Conservation (phyloP, 1,140 invertebrate genomes). For the Melanaphis sacchari region DNA sequence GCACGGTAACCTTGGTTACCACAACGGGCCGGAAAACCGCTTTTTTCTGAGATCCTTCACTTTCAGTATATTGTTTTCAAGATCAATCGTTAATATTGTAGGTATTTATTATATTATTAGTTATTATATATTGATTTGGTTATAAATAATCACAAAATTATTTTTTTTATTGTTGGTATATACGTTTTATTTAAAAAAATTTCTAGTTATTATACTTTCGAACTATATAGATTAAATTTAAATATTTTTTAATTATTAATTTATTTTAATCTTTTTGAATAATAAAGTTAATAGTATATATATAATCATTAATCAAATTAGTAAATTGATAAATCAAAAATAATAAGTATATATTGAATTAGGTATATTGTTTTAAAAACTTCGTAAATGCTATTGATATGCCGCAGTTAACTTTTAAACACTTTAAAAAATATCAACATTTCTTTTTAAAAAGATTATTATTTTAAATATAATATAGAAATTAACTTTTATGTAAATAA, state of each 20-base stretch:
- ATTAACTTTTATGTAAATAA: not conserved
- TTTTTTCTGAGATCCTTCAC: not conserved
- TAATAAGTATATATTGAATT: not conserved
- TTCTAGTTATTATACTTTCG: not conserved
- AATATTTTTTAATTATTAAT: not conserved
- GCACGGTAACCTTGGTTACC: conserved; percentile 50
- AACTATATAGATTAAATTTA: too few relatives aligned
- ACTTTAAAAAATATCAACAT: too few relatives aligned
- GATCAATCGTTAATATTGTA: not conserved
- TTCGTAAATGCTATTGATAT: too few relatives aligned
- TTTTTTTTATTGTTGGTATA: not conserved
- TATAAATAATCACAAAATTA: not conserved
- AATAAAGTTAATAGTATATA: not conserved
- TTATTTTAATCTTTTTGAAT: too few relatives aligned
- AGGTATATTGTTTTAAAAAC: not conserved
- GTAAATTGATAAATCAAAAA: not conserved
- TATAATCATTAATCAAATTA: not conserved
- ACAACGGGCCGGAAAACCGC: conserved; percentile 12
- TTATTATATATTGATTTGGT: not conserved
- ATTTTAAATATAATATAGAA: not conserved
- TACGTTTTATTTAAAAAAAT: not conserved
- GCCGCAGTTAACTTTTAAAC: too few relatives aligned
- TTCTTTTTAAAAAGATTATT: too few relatives aligned
- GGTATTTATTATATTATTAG: not conserved
- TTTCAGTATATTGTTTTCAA: not conserved